Base-by-base conservation (phyloP, 2,113 vertebrate genomes). In the Neodontobutis hainanensis region DNA sequence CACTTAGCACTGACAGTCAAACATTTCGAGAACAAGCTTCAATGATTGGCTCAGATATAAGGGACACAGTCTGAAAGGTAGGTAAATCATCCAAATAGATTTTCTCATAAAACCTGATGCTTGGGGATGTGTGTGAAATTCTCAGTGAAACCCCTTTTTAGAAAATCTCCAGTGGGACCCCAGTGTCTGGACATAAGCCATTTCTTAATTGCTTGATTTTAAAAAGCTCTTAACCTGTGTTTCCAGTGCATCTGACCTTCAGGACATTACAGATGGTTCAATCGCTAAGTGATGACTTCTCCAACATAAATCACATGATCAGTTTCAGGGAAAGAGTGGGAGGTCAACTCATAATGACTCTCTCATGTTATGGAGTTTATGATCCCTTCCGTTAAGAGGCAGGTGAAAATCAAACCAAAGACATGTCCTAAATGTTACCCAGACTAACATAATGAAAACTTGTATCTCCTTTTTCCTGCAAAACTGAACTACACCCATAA, bases 1-100 rank as follows among this genome's bases (percentile, higher is more conserved):
- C 78, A 58, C 83, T 88, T 69, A 83, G 68, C 49, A 2, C 73
- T 45, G 65, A 67, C 6, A 0, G 40, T 67, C 57, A 65, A 70
- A 62, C 61, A 34, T 32, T 38, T 2, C 5, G 16, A 49, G 56
- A 59, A 11, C 16, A 0, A n/a, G 6, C 55, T 5, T n/a, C 7
- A 3, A 7, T 36, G 38, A 42, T 55, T 51, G 0, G 44, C 3
- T 43, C 49, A 15, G 45, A 46, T 57, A 32, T 49, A 55, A 60
- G 57, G 44, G 55, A 40, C 5, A 5, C 10, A 2, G 52, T 35
- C 27, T 42, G 51, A 40, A 11, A 9, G 47, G 59, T 34, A 51
- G 60, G 16, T 49, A 36, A 68, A 65, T 61, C 0, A 0, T 6
- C 56, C 32, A 7, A 9, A 62, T 61, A 27, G 59, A 66, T 73